Evolutionary conservation across 2,888 invertebrate genomes (phyloP), one percentile per base, ranked within the genome.

Genomic region (Caenorhabditis sp.): DNA sequence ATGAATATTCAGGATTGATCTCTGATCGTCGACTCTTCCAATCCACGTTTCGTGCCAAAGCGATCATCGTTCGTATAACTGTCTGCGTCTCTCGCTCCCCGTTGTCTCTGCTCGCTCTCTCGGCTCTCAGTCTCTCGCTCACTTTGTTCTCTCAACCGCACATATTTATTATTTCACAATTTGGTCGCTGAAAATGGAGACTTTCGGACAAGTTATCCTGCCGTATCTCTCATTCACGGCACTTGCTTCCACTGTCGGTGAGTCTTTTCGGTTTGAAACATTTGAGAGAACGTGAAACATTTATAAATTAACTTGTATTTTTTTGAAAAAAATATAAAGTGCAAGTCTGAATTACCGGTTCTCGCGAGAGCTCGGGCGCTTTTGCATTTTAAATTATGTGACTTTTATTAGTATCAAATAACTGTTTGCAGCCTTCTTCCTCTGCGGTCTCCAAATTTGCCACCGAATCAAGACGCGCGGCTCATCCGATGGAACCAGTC

Each of bases 381-480:
- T n/a, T n/a, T n/a, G n/a, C n/a, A n/a, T n/a, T n/a, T n/a, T n/a
- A n/a, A n/a, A n/a, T n/a, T n/a, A n/a, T n/a, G n/a, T n/a, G n/a
- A n/a, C n/a, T n/a, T n/a, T n/a, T n/a, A n/a, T n/a, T n/a, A n/a
- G n/a, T n/a, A n/a, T n/a, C n/a, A n/a, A n/a, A n/a, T n/a, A n/a
- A n/a, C n/a, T n/a, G 13, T 15, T 53, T 64, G 9, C 55, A 80
- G 79, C 62, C 1, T 79, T 87, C 40, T 90, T 90, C 80, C 79
- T 90, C 5, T 91, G 90, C 74, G 90, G 90, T 15, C 28, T 89
- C 5, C 87, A 88, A 70, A 90, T 90, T 32, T 90, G 90, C 55
- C 68, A 77, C 18, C 79, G 88, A 22, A 90, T 90, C 13, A 74
- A 83, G 6, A 37, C 67, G 24, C 85, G 83, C n/a, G 89, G 90